These are phyloP conservation scores for Pteromalus puparum DNA, from an alignment of 1,140 invertebrate genomes.

Conservation along the genomic window DNA sequence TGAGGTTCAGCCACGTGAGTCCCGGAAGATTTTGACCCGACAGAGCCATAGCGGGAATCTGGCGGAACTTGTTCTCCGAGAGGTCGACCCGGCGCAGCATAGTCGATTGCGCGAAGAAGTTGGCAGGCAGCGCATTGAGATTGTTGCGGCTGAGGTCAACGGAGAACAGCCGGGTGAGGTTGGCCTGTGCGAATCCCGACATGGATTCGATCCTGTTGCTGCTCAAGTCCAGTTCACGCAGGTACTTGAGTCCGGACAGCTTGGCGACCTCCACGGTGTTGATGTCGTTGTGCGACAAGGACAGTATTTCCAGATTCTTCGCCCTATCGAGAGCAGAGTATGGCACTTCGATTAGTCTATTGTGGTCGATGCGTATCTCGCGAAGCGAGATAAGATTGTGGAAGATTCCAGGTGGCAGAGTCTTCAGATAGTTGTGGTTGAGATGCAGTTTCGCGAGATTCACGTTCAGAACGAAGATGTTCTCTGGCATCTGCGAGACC, in stretches of 20 bases:
- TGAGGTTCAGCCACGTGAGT: slow-evolving; percentile 86
- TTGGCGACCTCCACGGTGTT: slow-evolving; percentile 85
- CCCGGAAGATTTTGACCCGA: slow-evolving; percentile 84
- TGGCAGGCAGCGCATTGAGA: slow-evolving; percentile 85
- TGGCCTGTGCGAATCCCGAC: slow-evolving; percentile 85
- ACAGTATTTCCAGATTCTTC: slow-evolving; percentile 83
- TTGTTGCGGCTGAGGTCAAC: slow-evolving; percentile 86
- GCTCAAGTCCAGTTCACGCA: slow-evolving; percentile 85
- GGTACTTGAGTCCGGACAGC: slow-evolving; percentile 82
- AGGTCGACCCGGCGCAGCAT: slow-evolving; percentile 85
- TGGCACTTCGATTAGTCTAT: slow-evolving; percentile 84
- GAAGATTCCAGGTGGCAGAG: slow-evolving; percentile 82
- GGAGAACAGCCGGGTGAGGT: slow-evolving; percentile 82
- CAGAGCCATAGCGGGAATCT: slow-evolving; percentile 87
- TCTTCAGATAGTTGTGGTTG: slow-evolving; percentile 80
- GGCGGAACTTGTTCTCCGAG: slow-evolving; percentile 86
- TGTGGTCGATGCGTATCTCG: slow-evolving; percentile 84
- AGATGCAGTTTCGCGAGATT: slow-evolving; percentile 85
- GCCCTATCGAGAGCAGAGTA: slow-evolving; percentile 85
- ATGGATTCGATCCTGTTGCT: slow-evolving; percentile 85
- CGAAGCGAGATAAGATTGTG: slow-evolving; percentile 82
- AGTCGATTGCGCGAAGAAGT: slow-evolving; percentile 86
- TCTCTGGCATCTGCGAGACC: slow-evolving; percentile 80
- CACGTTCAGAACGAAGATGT: slow-evolving; percentile 84
- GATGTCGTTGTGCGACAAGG: slow-evolving; percentile 84